Evolutionary conservation across 1,140 invertebrate genomes (phyloP), one percentile per base, ranked within the genome.

Genomic region (Drosophila parabipectinata): DNA sequence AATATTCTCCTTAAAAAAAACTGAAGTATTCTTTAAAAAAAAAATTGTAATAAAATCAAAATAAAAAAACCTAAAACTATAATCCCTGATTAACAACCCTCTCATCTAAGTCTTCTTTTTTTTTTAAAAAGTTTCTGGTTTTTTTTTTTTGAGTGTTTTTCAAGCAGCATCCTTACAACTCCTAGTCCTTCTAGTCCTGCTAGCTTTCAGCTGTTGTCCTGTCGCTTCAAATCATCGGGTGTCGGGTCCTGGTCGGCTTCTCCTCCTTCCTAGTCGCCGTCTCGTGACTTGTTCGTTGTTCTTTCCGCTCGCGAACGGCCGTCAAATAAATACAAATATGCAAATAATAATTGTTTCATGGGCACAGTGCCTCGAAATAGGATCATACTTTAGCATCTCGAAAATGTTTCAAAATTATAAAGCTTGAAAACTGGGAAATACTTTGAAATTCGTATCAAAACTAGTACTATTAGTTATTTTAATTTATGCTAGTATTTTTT

Each of bases 261-360:
- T 39, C 30, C 39, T 30, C 21, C 37, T 47, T 69, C 51, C 32
- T 24, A 10, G 15, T 24, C 51, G 21, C 34, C 41, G 57, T 44
- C 28, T 61, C 53, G 47, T 34, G 60, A 41, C 3, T 52, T 24
- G 45, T 67, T 55, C 63, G 61, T 41, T 41, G 39, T 15, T 41
- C 34, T 41, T 15, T 44, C 44, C 58, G 26, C 55, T 69, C 63
- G 68, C 74, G 73, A 81, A 64, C 62, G 72, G 71, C 64, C 73
- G 67, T 75, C 67, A 84, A 84, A 84, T 84, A 81, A 80, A 84
- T 84, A 73, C 77, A 56, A 77, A 48, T 75, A 85, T 84, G 72
- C 74, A 77, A 85, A 84, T 80, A 77, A 60, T 80, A 74, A 61
- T 77, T 66, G 55, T 21, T 15, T 8, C 41, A 24, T n/a, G 44